Percentiles rank a stretch among this genome's conserved stretches.
These are phyloP conservation scores for Nephrotoma flavescens DNA, from an alignment of 2,888 invertebrate species.

Conservation along the genomic window DNA sequence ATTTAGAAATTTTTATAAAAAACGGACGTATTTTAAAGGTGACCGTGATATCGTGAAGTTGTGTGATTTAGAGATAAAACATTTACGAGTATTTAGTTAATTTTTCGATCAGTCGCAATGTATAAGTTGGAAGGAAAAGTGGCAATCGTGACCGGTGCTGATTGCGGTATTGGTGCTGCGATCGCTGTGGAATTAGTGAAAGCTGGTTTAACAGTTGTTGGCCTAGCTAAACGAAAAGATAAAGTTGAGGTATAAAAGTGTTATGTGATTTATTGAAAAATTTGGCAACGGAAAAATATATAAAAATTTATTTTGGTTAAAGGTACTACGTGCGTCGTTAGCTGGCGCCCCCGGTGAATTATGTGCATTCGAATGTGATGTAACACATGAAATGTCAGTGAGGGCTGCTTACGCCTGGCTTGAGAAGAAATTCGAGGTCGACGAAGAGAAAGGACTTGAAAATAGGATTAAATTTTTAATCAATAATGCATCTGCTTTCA, in stretches of 20 bases:
- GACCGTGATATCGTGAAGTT: background rate
- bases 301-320: background rate
- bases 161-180: slow-evolving; percentile 16
- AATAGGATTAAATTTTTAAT: slow-evolving; percentile 17
- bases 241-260: slow-evolving; percentile 16
- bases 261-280: background rate
- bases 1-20: background rate
- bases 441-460: background rate
- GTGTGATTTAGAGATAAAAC: background rate
- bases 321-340: slow-evolving; percentile 17
- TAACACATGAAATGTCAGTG: slow-evolving; percentile 18
- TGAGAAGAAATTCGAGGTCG: slow-evolving; percentile 17
- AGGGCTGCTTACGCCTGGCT: slow-evolving; percentile 18
- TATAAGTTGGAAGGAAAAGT: slow-evolving; percentile 17
- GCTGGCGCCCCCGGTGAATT: slow-evolving; percentile 18
- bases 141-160: slow-evolving; percentile 17
- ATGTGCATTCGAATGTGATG: slow-evolving; percentile 20
- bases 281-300: background rate
- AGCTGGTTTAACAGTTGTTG: slow-evolving; percentile 18
- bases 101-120: slow-evolving; percentile 10
- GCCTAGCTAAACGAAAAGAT: slow-evolving; percentile 17
- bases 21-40: background rate
- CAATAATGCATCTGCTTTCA: slow-evolving; percentile 17
- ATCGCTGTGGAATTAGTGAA: slow-evolving; percentile 16
- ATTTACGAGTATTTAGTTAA: background rate